phyloP scores from a whole-genome alignment of 2,113 vertebrate genomes.

The Eublepharis macularius region DNA sequence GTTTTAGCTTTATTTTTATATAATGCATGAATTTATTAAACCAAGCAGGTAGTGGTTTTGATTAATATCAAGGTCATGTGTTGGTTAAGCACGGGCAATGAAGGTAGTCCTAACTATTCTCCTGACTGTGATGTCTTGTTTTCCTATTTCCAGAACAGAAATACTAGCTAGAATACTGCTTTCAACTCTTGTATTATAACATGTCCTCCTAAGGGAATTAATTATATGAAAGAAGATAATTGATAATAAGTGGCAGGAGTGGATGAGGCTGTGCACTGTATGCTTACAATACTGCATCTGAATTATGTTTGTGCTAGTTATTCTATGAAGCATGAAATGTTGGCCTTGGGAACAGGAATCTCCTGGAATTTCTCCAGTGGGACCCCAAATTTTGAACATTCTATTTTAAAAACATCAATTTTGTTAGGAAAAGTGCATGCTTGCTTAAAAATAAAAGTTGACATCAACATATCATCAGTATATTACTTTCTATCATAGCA shows the following conservation, averaged over 20 bases:
- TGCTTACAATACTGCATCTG: not conserved
- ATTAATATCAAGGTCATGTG: not conserved
- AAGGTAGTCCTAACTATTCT: not conserved
- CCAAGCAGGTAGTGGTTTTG: not conserved
- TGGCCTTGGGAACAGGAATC: not conserved
- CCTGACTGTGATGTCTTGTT: not conserved
- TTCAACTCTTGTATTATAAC: not conserved
- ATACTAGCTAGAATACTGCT: not conserved
- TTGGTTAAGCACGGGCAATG: not conserved
- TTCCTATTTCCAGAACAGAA: not conserved
- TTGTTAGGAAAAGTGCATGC: not conserved
- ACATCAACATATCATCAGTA: not conserved
- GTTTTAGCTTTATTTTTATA: not conserved
- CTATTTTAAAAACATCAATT: not conserved
- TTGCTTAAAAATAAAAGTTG: not conserved
- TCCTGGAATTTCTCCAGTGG: not conserved
- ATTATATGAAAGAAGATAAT: slow-evolving; percentile 7
- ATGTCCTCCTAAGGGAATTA: not conserved
- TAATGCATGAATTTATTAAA: not conserved
- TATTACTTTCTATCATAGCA: not conserved
- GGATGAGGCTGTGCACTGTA: not conserved
- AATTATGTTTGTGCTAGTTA: not conserved
- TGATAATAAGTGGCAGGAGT: not conserved
- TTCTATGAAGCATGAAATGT: not conserved
- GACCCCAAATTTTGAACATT: not conserved